phyloP scores from a whole-genome alignment of 1,140 invertebrate genomes.

The Idris sp. region DNA sequence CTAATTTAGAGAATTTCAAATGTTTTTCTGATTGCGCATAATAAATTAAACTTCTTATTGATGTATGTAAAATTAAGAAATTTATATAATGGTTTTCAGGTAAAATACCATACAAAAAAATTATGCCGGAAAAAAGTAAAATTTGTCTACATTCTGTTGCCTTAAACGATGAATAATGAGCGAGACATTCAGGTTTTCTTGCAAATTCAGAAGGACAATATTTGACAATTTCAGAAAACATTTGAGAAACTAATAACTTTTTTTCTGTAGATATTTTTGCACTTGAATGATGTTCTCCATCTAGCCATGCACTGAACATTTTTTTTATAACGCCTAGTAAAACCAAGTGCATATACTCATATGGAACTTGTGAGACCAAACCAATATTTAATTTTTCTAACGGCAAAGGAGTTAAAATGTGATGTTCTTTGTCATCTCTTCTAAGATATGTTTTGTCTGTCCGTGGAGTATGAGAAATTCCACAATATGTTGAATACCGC shows the following conservation, averaged over 20 bases:
- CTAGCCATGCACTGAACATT: neutral
- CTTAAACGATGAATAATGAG: too few relatives aligned
- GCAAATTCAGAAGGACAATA: conserved; percentile 18
- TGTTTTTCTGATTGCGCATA: neutral
- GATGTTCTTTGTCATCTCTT: conserved; percentile 7
- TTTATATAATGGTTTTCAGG: conserved; percentile 1
- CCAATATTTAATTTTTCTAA: conserved; percentile 10
- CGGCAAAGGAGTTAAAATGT: neutral
- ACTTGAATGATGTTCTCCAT: conserved; percentile 3
- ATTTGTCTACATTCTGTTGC: conserved; percentile 9
- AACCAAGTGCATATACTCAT: conserved; percentile 19
- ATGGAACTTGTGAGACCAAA: conserved; percentile 9
- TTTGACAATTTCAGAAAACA: conserved; percentile 1
- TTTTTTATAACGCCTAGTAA: conserved; percentile 9
- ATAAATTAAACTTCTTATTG: neutral
- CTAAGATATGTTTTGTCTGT: conserved; percentile 7
- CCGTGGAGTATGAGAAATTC: neutral
- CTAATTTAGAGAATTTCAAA: neutral
- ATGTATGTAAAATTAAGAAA: neutral
- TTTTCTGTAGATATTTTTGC: conserved; percentile 3
- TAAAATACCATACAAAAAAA: conserved; percentile 3
- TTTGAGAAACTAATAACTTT: neutral
- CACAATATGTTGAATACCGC: neutral
- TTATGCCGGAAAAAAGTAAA: neutral
- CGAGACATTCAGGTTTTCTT: too few relatives aligned